A percentile compares a stretch with the other conserved stretches of the same genome.
phyloP scores from a whole-genome alignment of 2,113 vertebrate genomes.

The Pelodiscus sinensis region DNA sequence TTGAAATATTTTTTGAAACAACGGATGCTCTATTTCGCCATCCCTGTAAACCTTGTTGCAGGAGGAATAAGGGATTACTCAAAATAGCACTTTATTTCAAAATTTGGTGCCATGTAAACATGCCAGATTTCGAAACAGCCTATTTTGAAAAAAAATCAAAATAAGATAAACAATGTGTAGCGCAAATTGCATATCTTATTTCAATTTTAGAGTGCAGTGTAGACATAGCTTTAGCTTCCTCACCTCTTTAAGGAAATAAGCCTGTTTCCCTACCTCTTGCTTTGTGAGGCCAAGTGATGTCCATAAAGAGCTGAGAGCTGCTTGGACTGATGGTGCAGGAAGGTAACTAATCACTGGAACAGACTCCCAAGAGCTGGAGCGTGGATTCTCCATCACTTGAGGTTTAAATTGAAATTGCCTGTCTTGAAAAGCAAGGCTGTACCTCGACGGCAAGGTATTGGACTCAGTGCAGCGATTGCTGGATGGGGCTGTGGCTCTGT shows the following conservation, averaged over 20 bases:
- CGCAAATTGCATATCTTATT: too few species aligned
- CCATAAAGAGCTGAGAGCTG: neutral
- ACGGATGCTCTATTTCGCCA: too few species aligned
- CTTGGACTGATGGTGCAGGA: neutral
- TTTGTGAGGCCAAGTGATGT: neutral
- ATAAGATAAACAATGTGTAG: too few species aligned
- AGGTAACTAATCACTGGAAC: neutral
- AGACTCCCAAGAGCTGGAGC: neutral
- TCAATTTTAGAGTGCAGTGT: too few species aligned
- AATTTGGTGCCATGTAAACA: too few species aligned
- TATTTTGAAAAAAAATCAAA: too few species aligned
- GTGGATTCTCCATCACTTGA: neutral
- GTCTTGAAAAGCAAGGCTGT: neutral
- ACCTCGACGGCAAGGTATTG: neutral
- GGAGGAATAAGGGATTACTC: too few species aligned
- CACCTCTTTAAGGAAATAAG: neutral
- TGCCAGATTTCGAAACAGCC: too few species aligned
- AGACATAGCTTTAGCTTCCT: neutral
- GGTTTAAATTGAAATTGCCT: neutral
- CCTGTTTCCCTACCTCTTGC: neutral
- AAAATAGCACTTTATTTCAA: too few species aligned
- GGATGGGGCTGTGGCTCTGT: neutral
- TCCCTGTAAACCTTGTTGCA: too few species aligned
- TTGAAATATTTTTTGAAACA: too few species aligned
- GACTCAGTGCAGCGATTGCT: neutral